phyloP scores from a whole-genome alignment of 2,113 vertebrate species.

The Nerophis lumbriciformis region DNA sequence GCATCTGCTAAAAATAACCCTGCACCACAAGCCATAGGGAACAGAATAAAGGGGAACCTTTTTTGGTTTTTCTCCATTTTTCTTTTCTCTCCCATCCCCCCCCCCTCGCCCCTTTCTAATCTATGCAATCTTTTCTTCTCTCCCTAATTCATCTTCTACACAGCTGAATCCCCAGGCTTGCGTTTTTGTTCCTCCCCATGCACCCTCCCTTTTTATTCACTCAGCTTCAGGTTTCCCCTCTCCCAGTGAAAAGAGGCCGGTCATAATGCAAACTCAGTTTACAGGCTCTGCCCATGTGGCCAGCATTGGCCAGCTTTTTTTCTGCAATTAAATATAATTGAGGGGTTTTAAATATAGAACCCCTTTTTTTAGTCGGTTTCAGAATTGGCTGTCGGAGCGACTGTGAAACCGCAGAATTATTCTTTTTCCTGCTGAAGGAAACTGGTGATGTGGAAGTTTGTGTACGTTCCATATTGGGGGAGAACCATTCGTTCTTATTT shows the following conservation, averaged over 20 bases:
- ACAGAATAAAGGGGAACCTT: slow-evolving; percentile 30
- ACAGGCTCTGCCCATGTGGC: slow-evolving; percentile 16
- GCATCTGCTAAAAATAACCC: slow-evolving; percentile 68
- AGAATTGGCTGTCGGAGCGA: slow-evolving; percentile 40
- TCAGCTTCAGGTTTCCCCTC: slow-evolving; percentile 32
- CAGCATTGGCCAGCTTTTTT: too few species aligned
- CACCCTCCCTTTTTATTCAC: neutral
- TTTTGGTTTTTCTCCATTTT: neutral
- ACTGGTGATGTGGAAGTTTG: slow-evolving; percentile 39
- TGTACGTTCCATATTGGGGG: slow-evolving; percentile 41
- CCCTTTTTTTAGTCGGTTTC: slow-evolving; percentile 49
- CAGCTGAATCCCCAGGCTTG: neutral
- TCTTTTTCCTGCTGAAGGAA: slow-evolving; percentile 34
- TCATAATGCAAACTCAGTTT: slow-evolving; percentile 45
- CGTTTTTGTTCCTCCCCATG: neutral
- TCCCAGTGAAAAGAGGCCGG: slow-evolving; percentile 43
- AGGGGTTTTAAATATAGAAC: slow-evolving; percentile 62
- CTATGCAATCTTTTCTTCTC: slow-evolving; percentile 18
- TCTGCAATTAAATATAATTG: slow-evolving; percentile 69
- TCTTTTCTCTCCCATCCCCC: slow-evolving; percentile 30
- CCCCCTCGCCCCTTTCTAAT: slow-evolving; percentile 16
- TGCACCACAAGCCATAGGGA: slow-evolving; percentile 48
- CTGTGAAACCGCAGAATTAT: slow-evolving; percentile 54
- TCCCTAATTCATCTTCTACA: slow-evolving; percentile 40
- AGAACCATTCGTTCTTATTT: slow-evolving; percentile 30